A percentile compares a stretch with the other conserved stretches of the same genome.
Evolutionary conservation across 2,888 invertebrate genomes (phyloP).

Genomic region (Tenthredo notha): DNA sequence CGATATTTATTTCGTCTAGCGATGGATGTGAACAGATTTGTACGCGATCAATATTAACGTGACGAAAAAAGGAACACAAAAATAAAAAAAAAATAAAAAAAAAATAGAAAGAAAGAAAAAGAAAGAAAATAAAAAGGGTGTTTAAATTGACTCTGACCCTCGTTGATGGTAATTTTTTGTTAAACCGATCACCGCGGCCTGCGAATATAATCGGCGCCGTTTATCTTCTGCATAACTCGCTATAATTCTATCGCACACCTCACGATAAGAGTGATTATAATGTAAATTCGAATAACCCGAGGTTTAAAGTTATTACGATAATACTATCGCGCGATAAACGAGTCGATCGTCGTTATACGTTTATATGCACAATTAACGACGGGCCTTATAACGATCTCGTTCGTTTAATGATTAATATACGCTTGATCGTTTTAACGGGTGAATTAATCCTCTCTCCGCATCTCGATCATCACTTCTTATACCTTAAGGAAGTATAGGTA

Average conservation of each 20-base stretch:
- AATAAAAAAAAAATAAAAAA: background rate
- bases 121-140: background rate
- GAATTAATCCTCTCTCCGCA: background rate
- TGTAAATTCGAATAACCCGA: constrained; percentile 43
- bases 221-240: constrained; percentile 49
- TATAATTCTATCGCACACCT: constrained; percentile 51
- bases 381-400: constrained; percentile 35
- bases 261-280: constrained; percentile 46
- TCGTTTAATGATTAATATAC: constrained; percentile 43
- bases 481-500: background rate
- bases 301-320: constrained; percentile 41
- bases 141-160: constrained; percentile 11
- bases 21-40: constrained; percentile 42
- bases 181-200: background rate
- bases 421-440: constrained; percentile 14
- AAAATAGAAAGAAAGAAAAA: background rate
- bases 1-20: constrained; percentile 43
- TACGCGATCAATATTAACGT: constrained; percentile 27
- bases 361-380: constrained; percentile 19
- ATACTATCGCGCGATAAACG: constrained; percentile 43
- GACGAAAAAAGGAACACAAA: background rate
- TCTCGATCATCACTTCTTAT: background rate
- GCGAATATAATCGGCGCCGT: constrained; percentile 31
- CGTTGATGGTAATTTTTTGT: constrained; percentile 9
- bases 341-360: constrained; percentile 37